Evolutionary conservation across 2,113 vertebrate genomes (phyloP), one percentile per base, ranked within the genome.

Genomic region (Morone chrysops): DNA sequence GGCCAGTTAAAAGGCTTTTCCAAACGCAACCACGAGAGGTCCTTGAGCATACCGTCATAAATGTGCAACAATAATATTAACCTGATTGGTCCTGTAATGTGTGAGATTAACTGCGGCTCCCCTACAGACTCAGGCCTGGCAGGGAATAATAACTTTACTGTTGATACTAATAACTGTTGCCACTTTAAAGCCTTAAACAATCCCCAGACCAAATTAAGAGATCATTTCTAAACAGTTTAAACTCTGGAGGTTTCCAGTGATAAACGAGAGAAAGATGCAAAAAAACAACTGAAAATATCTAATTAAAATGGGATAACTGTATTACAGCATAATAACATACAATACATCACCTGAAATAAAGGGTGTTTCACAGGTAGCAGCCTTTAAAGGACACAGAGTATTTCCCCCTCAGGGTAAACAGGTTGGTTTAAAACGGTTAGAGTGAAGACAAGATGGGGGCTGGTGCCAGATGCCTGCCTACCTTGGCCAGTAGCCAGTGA

Each of bases 391-490:
- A 12, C 6, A 68, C 79, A 4, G 31, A 31, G 31, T 31, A 31
- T 31, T 31, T 60, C 51, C 40, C 53, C 76, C 62, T 78, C 48
- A n/a, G 75, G 66, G 45, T 84, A 80, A 86, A 87, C 25, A 62
- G 60, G 59, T 86, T 70, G 70, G 75, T 89, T 85, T 88, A 31
- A 75, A 87, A 80, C 65, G 47, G 81, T 83, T 84, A 85, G 75
- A 86, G 81, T 80, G 74, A 86, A 85, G 81, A 90, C 81, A 53
- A 81, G 82, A 86, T 79, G 20, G 48, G 48, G 61, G 61, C 78
- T 72, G 67, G 70, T 86, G 81, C 87, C 91, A 90, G 90, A 90
- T 90, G 89, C 72, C 72, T 0, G 9, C 69, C 92, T 73, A 81
- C 70, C 67, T 83, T 92, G 91, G 92, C 85, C 38, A 6, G 43